Conservation (phyloP, 2,797 vertebrate species). For the Gobionotothen gibberifrons region DNA sequence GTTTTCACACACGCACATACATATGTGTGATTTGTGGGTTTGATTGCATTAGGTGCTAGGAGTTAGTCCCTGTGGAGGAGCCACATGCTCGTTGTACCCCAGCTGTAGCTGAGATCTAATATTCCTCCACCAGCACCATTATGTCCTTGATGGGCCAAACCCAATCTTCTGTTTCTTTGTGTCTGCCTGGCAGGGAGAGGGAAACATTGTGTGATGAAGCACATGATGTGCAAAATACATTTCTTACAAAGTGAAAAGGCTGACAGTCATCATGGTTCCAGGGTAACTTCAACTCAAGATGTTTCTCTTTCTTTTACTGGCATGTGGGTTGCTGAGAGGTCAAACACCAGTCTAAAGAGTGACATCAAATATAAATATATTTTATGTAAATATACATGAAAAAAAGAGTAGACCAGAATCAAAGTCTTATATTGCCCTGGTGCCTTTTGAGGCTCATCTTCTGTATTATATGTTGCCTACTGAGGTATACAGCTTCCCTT, state of each 20-base stretch:
- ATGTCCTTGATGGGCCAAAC: conserved; percentile 79
- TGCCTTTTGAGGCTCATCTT: conserved; percentile 19
- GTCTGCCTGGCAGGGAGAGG: conserved; percentile 64
- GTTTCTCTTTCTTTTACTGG: conserved; percentile 13
- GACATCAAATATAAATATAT: conserved; percentile 1
- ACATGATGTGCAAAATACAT: conserved; percentile 52
- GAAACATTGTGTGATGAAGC: conserved; percentile 40
- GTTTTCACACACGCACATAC: conserved; percentile 15
- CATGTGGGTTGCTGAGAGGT: conserved; percentile 34
- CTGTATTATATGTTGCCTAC: background rate
- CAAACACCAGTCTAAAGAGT: conserved; percentile 32
- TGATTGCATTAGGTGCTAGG: conserved; percentile 83
- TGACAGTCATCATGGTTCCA: conserved; percentile 13
- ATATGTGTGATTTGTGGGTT: conserved; percentile 69
- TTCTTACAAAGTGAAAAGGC: conserved; percentile 27
- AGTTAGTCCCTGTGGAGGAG: conserved; percentile 78
- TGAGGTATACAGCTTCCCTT: too few relatives aligned
- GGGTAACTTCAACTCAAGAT: conserved; percentile 34
- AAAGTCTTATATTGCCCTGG: background rate
- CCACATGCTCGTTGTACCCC: conserved; percentile 76
- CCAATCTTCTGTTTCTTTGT: conserved; percentile 74
- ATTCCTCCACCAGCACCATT: conserved; percentile 75
- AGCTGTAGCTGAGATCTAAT: conserved; percentile 85
- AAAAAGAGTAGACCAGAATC: conserved; percentile 11
- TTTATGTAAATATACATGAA: too few relatives aligned